Base-by-base conservation (phyloP, 1,140 invertebrate species). In the Caenorhabditis brenneri region DNA sequence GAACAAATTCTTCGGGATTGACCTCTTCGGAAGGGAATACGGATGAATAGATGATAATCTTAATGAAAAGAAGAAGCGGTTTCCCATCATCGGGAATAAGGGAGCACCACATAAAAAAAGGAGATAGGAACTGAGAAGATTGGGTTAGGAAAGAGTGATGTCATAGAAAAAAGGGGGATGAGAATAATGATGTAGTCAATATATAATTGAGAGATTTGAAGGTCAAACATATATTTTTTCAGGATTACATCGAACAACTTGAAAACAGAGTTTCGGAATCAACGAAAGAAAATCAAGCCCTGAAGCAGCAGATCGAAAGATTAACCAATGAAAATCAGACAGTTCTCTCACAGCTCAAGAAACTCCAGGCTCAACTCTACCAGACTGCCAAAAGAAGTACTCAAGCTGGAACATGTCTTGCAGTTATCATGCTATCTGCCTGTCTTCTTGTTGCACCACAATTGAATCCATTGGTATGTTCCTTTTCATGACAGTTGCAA, bases 171-270 rank as follows among this genome's bases (percentile, higher is more conserved):
- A 55, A 27, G 19, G 15, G 27, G 55, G 31, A 19, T n/a, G 16
- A 81, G 80, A 51, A 15, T 16, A 39, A n/a, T 33, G 48, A 81
- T 27, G 10, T 7, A 10, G 2, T 36, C 12, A 31, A 27, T 19
- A 82, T 82, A 83, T 83, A 53, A 6, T 24, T 83, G 31, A 5
- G 12, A 3, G 80, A 49, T 22, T 42, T 6, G 5, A 12, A 42
- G 39, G 39, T 42, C 39, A 42, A 42, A n/a, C n/a, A n/a, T n/a
- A 7, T 51, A 36, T 31, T 22, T 22, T 90, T 91, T 78, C 78
- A 89, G 90, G 90, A 91, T 80, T 90, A 90, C 79, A 90, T 90
- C 79, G 89, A 90, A 55, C 89, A 89, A 19, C 74, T 90, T 22
- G 90, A 90, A 83, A 84, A 90, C 80, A 74, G 89, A n/a, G 89